Base-by-base conservation (phyloP, 1,140 invertebrate genomes). In the Calosoma granatense region DNA sequence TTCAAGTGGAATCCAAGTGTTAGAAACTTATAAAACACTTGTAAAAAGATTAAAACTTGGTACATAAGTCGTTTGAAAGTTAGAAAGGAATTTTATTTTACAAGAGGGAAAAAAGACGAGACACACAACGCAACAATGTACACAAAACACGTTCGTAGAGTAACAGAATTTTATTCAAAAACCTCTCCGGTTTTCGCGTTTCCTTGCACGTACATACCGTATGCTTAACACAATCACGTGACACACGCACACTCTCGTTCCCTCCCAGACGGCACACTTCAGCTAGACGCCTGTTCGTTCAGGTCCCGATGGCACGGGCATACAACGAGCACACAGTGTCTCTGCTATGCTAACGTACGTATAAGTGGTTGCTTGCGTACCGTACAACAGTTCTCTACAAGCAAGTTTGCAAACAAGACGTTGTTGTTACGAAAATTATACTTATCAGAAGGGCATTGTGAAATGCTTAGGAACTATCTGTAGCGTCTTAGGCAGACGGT, bases 121-220 rank as follows among this genome's bases (percentile, higher is more conserved):
- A 47, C 26, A 14, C 26, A 30, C 4, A 6, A 6, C 26, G 14
- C 26, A 6, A 30, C 41, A 47, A 47, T 47, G 15, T 47, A 47
- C 41, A 11, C 41, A 17, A 47, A 47, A 47, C 41, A 47, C 41
- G 41, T 47, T 47, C 41, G 6, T 9, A 36, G 9, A 4, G 15
- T 47, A 47, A 47, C 41, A 17, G 41, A 47, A 47, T 47, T 47
- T 47, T 47, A 47, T 47, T 47, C 41, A 47, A 47, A 47, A 47
- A 47, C 6, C 41, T 47, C 17, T 47, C 41, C 17, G 41, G 41
- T 47, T 47, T 6, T 17, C 15, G 4, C n/a, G n/a, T n/a, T n/a
- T n/a, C n/a, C n/a, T 12, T 9, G 15, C 41, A 47, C 41, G 41
- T 47, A 47, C 41, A 17, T 17, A 17, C 6, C 15, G 41, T 47